A percentile compares a stretch with the other conserved stretches of the same genome.
Conservation (phyloP, 1,140 invertebrate genomes). For the Leptopilina clavipes region DNA sequence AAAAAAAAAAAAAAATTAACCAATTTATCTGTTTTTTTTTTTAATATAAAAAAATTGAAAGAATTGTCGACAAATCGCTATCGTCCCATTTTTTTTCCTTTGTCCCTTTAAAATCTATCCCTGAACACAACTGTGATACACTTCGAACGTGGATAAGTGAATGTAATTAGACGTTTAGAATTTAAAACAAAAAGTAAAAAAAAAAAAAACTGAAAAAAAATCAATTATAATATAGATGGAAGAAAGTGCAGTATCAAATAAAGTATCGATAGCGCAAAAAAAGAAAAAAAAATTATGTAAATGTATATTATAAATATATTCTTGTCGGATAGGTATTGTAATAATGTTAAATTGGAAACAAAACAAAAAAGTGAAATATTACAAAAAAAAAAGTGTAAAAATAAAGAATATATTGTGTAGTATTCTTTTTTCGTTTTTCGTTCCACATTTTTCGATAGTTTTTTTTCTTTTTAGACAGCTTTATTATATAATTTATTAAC, state of each 20-base stretch:
- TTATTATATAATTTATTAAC: conserved; percentile 30
- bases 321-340: conserved; percentile 64
- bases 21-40: conserved; percentile 2
- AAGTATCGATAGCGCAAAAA: conserved; percentile 62
- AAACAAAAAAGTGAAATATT: conserved; percentile 61
- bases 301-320: conserved; percentile 69
- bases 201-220: no score
- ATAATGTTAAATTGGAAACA: conserved; percentile 54
- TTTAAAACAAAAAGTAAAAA: conserved; percentile 49
- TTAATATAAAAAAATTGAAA: not conserved
- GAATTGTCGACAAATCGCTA: conserved; percentile 23
- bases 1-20: not conserved
- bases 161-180: conserved; percentile 70
- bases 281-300: conserved; percentile 63
- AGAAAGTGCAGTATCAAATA: conserved; percentile 58
- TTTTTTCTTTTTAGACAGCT: conserved; percentile 37
- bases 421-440: conserved; percentile 35
- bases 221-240: conserved; percentile 35
- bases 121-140: conserved; percentile 74
- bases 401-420: conserved; percentile 70
- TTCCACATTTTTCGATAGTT: not conserved
- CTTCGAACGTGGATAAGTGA: conserved; percentile 67
- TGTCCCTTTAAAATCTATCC: conserved; percentile 54
- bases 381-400: conserved; percentile 60
- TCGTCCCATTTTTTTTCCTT: conserved; percentile 46